Conservation (phyloP, 2,797 vertebrate genomes). For the Diplodus sargus region DNA sequence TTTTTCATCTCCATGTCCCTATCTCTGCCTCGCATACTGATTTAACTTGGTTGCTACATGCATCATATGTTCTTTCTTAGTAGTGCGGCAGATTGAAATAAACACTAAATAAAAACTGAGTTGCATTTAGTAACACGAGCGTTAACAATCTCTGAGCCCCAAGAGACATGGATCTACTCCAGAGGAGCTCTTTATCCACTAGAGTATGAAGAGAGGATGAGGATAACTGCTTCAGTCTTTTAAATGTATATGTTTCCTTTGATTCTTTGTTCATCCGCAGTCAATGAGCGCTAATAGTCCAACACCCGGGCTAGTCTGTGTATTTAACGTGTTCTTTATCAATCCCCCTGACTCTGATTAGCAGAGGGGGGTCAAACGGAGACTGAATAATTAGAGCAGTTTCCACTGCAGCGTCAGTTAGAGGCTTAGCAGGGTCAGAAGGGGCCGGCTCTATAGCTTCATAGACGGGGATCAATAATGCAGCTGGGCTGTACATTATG, state of each 20-base stretch:
- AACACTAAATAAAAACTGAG: constrained; percentile 5
- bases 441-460: constrained; percentile 44
- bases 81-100: not conserved
- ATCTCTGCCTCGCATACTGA: not conserved
- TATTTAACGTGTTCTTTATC: constrained; percentile 73
- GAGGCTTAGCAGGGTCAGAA: constrained; percentile 56
- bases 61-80: not conserved
- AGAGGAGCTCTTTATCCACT: constrained; percentile 35
- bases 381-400: constrained; percentile 68
- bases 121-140: not conserved
- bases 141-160: constrained; percentile 7
- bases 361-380: constrained; percentile 71
- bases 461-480: constrained; percentile 61
- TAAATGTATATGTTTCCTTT: constrained; percentile 61
- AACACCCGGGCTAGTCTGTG: constrained; percentile 42
- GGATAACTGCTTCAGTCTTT: constrained; percentile 41
- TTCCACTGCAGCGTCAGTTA: constrained; percentile 51
- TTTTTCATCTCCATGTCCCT: not conserved
- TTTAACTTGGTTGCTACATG: not conserved
- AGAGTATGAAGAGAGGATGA: constrained; percentile 1
- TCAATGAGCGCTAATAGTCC: constrained; percentile 69
- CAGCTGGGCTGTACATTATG: constrained; percentile 19
- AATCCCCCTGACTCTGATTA: constrained; percentile 73
- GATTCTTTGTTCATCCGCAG: constrained; percentile 44
- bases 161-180: constrained; percentile 7